These are phyloP conservation scores for Drosophila subpulchrella DNA, from an alignment of 1,140 invertebrate genomes.

Conservation along the genomic window DNA sequence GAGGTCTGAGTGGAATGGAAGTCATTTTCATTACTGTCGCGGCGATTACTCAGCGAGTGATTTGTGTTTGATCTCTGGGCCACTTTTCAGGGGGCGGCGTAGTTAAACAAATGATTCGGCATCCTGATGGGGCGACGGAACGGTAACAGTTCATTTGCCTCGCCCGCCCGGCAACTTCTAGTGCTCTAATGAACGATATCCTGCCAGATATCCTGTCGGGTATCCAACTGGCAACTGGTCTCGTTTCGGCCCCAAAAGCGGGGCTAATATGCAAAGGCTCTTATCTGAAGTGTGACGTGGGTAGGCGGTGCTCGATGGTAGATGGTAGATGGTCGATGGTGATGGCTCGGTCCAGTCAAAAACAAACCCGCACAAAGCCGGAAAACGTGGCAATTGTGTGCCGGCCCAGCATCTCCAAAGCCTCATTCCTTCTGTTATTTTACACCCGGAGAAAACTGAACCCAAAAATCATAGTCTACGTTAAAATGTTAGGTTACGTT, in stretches of 20 bases:
- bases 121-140: neutral
- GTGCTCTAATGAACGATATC: constrained; percentile 61
- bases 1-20: constrained; percentile 9
- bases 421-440: neutral
- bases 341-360: constrained; percentile 25
- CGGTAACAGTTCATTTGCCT: constrained; percentile 39
- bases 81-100: constrained; percentile 21
- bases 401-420: constrained; percentile 15
- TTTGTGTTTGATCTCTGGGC: constrained; percentile 57
- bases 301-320: constrained; percentile 6
- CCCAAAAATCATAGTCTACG: neutral
- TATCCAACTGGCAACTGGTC: constrained; percentile 16
- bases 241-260: constrained; percentile 9
- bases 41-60: constrained; percentile 48
- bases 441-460: constrained; percentile 2
- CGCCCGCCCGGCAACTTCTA: constrained; percentile 25
- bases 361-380: constrained; percentile 48
- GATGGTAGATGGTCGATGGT: constrained; percentile 2
- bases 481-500: too few species aligned
- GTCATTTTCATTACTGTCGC: constrained; percentile 45
- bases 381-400: constrained; percentile 63
- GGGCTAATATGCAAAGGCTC: constrained; percentile 48
- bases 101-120: constrained; percentile 35
- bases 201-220: constrained; percentile 57
- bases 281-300: constrained; percentile 45